phyloP scores from a whole-genome alignment of 2,888 invertebrate species.

The Liposcelis brunnea region DNA sequence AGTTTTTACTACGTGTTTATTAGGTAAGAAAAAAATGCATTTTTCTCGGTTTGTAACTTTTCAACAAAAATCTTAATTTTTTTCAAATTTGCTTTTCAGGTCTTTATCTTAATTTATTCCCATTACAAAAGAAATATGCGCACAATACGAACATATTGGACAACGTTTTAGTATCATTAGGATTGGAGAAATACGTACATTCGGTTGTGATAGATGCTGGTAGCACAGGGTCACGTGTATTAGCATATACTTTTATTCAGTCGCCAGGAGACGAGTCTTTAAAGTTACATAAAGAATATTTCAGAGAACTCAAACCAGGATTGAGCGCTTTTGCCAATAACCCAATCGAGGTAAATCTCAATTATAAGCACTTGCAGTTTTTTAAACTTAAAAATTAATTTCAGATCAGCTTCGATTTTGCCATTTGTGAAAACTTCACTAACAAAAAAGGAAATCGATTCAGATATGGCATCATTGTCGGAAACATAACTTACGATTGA shows the following conservation, averaged over 20 bases:
- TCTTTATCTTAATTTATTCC: background rate
- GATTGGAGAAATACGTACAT: conserved; percentile 51
- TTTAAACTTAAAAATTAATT: no score
- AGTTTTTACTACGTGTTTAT: conserved; percentile 1
- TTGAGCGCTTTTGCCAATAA: conserved; percentile 72
- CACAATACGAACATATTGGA: conserved; percentile 25
- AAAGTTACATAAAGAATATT: conserved; percentile 65
- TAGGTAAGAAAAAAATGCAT: background rate
- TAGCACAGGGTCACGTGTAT: conserved; percentile 74
- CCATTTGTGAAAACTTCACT: no score
- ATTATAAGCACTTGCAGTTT: no score
- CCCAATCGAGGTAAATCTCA: conserved; percentile 44
- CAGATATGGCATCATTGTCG: no score
- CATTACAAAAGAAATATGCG: background rate
- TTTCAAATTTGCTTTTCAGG: background rate
- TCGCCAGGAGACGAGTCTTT: conserved; percentile 43
- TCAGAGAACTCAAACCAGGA: conserved; percentile 75
- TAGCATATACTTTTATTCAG: conserved; percentile 69
- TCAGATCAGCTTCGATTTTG: no score
- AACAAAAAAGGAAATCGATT: no score
- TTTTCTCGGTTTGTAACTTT: no score
- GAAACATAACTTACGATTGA: no score
- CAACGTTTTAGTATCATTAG: conserved; percentile 51
- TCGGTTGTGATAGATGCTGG: conserved; percentile 89
- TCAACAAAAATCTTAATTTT: background rate